Percentiles rank a stretch among this genome's conserved stretches.
Evolutionary conservation across 2,113 vertebrate species (phyloP).

Genomic region (Machaerirhynchus nigripectus): DNA sequence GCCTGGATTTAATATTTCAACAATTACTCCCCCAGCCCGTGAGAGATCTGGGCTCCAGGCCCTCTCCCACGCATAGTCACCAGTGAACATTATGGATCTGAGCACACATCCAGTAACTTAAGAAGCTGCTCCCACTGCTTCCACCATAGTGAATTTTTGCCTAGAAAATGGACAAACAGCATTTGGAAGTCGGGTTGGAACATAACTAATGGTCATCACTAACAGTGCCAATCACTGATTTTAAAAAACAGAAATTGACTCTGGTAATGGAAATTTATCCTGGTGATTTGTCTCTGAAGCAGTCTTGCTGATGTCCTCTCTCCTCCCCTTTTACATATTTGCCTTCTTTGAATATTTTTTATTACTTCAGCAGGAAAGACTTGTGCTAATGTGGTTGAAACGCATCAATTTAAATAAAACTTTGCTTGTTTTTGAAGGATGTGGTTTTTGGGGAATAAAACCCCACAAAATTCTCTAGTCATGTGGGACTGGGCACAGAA

Average conservation of each 20-base stretch:
- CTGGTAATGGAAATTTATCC: neutral
- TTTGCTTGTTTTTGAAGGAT: neutral
- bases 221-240: neutral
- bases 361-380: neutral
- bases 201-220: too few species aligned
- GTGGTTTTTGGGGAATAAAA: neutral
- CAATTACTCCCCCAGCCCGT: neutral
- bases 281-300: neutral
- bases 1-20: neutral
- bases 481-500: neutral
- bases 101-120: neutral
- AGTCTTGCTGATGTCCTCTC: neutral
- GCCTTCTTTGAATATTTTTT: neutral
- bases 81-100: neutral
- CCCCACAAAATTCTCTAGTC: fast-evolving
- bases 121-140: neutral
- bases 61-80: neutral
- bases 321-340: neutral
- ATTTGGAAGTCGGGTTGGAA: neutral
- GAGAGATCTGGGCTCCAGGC: neutral
- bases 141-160: neutral
- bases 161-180: neutral
- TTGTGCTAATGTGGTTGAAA: neutral
- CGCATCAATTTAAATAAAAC: neutral
- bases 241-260: neutral